Evolutionary conservation across 1,140 invertebrate genomes (phyloP), one percentile per base, ranked within the genome.

Genomic region (Hyposmocoma kahamanoa): DNA sequence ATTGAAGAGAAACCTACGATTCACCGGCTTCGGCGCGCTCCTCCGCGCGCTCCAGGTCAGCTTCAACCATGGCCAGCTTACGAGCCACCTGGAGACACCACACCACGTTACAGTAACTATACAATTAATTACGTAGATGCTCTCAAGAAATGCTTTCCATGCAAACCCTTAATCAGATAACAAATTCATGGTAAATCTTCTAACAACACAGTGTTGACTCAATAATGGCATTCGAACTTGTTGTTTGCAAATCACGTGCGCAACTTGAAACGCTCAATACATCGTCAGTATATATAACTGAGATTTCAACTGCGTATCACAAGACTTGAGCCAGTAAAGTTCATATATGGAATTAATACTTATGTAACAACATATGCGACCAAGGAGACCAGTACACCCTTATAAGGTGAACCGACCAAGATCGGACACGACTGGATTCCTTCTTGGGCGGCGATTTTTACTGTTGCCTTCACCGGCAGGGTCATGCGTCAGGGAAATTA

Each of bases 51-150:
- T 99, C 98, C 88, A 99, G 92, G 91, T 99, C 98, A 87, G 98
- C 98, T 91, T 99, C 98, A 93, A 99, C 98, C 96, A 99, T 99
- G 89, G 98, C 98, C 92, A 99, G 95, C 92, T 99, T 99, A 97
- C 98, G 98, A 91, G 98, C 98, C 87, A 99, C 98, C 98, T 99
- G 90, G 80, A 82, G 59, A 80, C 59, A 78, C 67, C 62, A 84
- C 32, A 74, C 59, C 53, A 62, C 50, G 62, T 68, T 56, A 67
- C n/a, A n/a, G n/a, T n/a, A n/a, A n/a, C n/a, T n/a, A n/a, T n/a
- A n/a, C n/a, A n/a, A n/a, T n/a, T n/a, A n/a, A n/a, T n/a, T n/a
- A n/a, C n/a, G n/a, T n/a, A n/a, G n/a, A n/a, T n/a, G n/a, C n/a
- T n/a, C n/a, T n/a, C n/a, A n/a, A n/a, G n/a, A n/a, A n/a, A n/a